These are phyloP conservation scores for Fringilla coelebs DNA, from an alignment of 2,797 vertebrate species.

Conservation along the genomic window DNA sequence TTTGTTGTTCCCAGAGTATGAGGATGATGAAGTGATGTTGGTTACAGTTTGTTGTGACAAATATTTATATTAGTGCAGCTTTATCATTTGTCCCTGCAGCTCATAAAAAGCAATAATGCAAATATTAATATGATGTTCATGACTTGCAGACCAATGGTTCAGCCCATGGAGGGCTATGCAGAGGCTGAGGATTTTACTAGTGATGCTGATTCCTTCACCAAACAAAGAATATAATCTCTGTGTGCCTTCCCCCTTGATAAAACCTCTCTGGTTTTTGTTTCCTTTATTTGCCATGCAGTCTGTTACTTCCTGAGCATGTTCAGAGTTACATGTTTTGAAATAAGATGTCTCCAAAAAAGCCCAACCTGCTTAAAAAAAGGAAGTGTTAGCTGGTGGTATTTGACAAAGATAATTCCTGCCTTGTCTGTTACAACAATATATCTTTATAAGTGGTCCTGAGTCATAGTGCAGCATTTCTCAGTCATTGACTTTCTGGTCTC, in stretches of 20 bases:
- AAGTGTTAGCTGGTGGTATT: not conserved
- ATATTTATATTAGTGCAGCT: not conserved
- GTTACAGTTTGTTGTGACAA: not conserved
- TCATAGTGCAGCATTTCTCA: not conserved
- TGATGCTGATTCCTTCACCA: not conserved
- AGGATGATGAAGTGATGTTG: not conserved
- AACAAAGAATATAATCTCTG: not conserved
- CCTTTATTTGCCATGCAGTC: not conserved
- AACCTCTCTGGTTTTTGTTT: not conserved
- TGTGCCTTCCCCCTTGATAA: not conserved
- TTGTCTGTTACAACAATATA: not conserved
- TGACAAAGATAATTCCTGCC: not conserved
- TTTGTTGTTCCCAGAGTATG: not conserved
- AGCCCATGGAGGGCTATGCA: not conserved
- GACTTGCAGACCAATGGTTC: not conserved
- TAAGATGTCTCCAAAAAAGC: not conserved
- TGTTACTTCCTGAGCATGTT: not conserved
- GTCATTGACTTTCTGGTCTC: not conserved
- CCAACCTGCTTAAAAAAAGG: not conserved
- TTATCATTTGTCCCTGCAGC: not conserved
- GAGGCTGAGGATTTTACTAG: not conserved
- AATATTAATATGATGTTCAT: not conserved
- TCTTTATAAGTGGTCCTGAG: not conserved
- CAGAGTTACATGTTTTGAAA: not conserved
- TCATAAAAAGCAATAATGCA: not conserved